These are phyloP conservation scores for Paraescarpia echinospica DNA, from an alignment of 1,140 invertebrate genomes.

Conservation along the genomic window DNA sequence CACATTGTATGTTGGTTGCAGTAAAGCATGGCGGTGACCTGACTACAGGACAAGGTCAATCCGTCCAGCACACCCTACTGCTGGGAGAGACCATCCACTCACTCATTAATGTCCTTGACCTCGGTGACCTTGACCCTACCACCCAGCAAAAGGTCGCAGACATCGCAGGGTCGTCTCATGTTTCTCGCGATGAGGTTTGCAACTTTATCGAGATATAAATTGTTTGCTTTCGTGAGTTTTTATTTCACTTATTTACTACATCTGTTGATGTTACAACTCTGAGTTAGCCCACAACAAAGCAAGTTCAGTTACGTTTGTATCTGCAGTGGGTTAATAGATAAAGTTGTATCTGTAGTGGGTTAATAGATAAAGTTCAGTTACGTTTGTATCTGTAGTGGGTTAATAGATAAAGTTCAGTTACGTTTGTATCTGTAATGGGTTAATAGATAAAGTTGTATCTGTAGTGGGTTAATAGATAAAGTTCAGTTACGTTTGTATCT, in stretches of 20 bases:
- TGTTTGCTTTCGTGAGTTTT: background rate
- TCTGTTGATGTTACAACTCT: background rate
- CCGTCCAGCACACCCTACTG: slow-evolving; percentile 39
- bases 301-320: background rate
- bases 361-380: no score
- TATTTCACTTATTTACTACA: background rate
- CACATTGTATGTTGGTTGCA: no score
- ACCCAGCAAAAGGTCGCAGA: slow-evolving; percentile 37
- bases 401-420: no score
- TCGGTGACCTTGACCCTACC: slow-evolving; percentile 30
- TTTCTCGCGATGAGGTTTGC: background rate
- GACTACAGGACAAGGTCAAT: slow-evolving; percentile 31
- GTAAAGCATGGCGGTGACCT: slow-evolving; percentile 38
- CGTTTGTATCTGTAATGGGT: no score
- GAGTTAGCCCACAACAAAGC: background rate
- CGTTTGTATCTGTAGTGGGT: no score
- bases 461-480: no score
- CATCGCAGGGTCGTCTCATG: slow-evolving; percentile 20
- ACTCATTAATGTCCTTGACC: slow-evolving; percentile 34
- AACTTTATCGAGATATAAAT: background rate
- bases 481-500: no score
- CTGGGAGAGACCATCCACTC: slow-evolving; percentile 35
- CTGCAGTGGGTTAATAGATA: no score
- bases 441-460: no score
- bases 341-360: no score